Conservation (phyloP, 1,140 invertebrate species). For the Scaptodrosophila lebanonensis region DNA sequence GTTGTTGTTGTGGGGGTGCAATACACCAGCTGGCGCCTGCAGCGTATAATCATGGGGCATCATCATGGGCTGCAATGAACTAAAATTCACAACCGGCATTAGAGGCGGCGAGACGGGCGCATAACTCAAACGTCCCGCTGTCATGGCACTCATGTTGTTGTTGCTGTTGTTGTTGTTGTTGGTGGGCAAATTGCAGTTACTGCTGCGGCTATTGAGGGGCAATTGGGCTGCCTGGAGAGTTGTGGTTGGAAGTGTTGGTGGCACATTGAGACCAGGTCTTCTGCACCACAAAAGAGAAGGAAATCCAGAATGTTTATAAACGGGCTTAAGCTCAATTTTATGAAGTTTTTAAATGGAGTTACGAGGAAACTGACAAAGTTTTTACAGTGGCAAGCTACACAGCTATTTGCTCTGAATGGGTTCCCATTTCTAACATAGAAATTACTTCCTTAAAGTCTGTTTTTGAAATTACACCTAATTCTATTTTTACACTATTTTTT, state of each 20-base stretch:
- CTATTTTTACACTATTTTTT: too few relatives aligned
- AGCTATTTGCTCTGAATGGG: too few relatives aligned
- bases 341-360: too few relatives aligned
- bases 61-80: constrained; percentile 50
- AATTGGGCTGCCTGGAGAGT: too few relatives aligned
- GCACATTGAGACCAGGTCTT: constrained; percentile 36
- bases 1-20: constrained; percentile 24
- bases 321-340: too few relatives aligned
- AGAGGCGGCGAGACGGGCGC: constrained; percentile 43
- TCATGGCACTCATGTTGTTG: background rate
- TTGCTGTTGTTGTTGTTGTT: constrained; percentile 22
- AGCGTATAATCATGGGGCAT: constrained; percentile 45
- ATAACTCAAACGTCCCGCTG: constrained; percentile 38
- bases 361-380: too few relatives aligned
- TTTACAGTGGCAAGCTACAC: too few relatives aligned
- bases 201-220: constrained; percentile 34
- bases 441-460: too few relatives aligned
- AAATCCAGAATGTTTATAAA: constrained; percentile 17
- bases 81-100: constrained; percentile 41
- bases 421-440: too few relatives aligned
- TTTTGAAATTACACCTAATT: too few relatives aligned
- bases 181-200: constrained; percentile 30
- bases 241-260: constrained; percentile 17
- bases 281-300: constrained; percentile 23
- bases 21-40: constrained; percentile 38